Conservation (phyloP, 2,113 vertebrate species). For the Addax nasomaculatus region DNA sequence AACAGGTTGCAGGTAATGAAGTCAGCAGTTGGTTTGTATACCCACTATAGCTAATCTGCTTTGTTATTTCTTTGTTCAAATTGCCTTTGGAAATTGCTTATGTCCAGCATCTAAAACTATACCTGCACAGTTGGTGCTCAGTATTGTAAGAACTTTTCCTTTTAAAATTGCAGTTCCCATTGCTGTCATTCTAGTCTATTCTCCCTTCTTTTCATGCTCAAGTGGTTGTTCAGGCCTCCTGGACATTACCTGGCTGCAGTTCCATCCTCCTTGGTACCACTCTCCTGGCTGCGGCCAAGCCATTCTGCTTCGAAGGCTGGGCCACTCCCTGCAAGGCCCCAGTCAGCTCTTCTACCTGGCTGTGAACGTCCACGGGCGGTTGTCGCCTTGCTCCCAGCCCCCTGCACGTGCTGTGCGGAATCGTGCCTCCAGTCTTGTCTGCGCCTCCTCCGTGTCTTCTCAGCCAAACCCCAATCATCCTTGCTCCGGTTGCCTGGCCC, state of each 20-base stretch:
- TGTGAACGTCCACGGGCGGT: not conserved
- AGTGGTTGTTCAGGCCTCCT: not conserved
- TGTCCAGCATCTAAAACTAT: not conserved
- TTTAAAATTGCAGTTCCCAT: not conserved
- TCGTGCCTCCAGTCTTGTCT: too few species aligned
- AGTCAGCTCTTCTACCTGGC: not conserved
- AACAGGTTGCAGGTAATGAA: not conserved
- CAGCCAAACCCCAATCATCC: not conserved
- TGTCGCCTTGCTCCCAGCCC: not conserved
- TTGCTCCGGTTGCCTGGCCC: not conserved
- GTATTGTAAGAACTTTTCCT: not conserved
- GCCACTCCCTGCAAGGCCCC: not conserved
- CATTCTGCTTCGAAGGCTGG: not conserved
- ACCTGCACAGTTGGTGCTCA: not conserved
- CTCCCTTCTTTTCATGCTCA: not conserved
- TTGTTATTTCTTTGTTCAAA: not conserved
- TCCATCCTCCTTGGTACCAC: not conserved
- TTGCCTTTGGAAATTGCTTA: not conserved
- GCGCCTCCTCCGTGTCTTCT: not conserved
- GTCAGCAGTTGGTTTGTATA: not conserved
- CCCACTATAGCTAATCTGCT: not conserved
- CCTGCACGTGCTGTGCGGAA: accelerated
- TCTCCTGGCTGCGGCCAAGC: not conserved
- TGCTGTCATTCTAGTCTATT: not conserved
- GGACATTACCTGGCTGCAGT: not conserved